Evolutionary conservation across 2,113 vertebrate genomes (phyloP).

Genomic region (Trogon melanurus): DNA sequence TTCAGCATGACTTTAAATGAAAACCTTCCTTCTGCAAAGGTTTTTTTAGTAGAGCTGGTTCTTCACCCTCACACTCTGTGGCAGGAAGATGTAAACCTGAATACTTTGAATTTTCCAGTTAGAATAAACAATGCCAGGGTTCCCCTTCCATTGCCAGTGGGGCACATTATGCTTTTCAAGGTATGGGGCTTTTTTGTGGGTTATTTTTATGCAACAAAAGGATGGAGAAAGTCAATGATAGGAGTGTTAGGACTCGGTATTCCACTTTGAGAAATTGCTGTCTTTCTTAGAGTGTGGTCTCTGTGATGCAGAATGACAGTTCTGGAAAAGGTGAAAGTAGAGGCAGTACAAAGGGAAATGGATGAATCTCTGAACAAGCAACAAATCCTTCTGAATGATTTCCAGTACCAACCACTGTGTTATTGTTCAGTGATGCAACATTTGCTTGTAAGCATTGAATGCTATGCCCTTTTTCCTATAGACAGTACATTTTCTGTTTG

Average conservation of each 20-base stretch:
- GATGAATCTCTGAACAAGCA: background rate
- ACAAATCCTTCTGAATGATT: background rate
- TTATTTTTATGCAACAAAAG: background rate
- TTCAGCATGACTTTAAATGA: background rate
- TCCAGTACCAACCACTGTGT: background rate
- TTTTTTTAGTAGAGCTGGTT: background rate
- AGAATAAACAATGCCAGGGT: background rate
- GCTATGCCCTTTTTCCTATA: background rate
- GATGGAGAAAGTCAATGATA: background rate
- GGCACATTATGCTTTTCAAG: background rate
- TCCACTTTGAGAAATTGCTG: background rate
- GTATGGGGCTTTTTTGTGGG: too few species aligned
- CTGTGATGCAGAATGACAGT: background rate
- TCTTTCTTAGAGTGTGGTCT: background rate
- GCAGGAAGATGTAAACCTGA: background rate
- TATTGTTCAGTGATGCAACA: background rate
- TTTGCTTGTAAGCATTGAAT: background rate
- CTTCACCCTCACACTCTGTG: background rate
- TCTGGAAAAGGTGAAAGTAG: background rate
- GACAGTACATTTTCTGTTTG: background rate
- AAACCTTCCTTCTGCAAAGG: background rate
- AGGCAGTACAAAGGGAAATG: background rate
- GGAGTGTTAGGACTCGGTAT: background rate
- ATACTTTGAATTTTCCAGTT: background rate
- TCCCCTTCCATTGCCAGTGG: background rate